Percentiles rank a stretch among this genome's conserved stretches.
These are phyloP conservation scores for Chaetorhynchus papuensis DNA, from an alignment of 2,113 vertebrate genomes.

Conservation along the genomic window DNA sequence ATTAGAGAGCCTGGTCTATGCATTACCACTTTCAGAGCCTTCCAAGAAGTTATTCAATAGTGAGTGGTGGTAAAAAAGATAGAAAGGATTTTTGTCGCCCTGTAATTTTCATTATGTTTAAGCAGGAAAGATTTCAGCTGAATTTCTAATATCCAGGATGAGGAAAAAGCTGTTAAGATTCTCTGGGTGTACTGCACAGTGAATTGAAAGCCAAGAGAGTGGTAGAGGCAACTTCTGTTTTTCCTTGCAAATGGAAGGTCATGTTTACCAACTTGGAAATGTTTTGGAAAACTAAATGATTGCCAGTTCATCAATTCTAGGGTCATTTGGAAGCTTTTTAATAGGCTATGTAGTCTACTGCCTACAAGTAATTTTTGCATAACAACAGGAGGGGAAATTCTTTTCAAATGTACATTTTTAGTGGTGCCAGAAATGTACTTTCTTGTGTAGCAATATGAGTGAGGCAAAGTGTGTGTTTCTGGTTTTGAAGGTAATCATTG, in stretches of 20 bases:
- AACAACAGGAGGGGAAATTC: neutral
- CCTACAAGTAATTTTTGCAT: neutral
- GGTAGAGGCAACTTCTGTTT: neutral
- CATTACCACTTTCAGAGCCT: neutral
- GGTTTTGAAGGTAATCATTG: neutral
- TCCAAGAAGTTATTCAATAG: slow-evolving; percentile 11
- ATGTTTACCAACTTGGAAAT: neutral
- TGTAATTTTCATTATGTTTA: slow-evolving; percentile 29
- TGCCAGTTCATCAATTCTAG: neutral
- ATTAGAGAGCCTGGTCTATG: neutral
- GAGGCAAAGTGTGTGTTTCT: neutral
- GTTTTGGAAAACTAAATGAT: neutral
- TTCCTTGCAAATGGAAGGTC: neutral
- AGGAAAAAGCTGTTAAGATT: neutral
- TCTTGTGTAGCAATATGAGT: neutral
- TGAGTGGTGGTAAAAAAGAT: neutral
- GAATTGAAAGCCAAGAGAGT: neutral
- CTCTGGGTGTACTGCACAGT: neutral
- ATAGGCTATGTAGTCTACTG: neutral
- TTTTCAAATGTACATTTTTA: neutral
- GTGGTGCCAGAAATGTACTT: neutral
- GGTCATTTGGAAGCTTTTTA: neutral
- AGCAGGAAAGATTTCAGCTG: neutral
- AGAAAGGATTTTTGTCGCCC: neutral
- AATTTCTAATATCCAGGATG: neutral